These are phyloP conservation scores for Petroica traversi DNA, from an alignment of 2,113 vertebrate species.

Conservation along the genomic window DNA sequence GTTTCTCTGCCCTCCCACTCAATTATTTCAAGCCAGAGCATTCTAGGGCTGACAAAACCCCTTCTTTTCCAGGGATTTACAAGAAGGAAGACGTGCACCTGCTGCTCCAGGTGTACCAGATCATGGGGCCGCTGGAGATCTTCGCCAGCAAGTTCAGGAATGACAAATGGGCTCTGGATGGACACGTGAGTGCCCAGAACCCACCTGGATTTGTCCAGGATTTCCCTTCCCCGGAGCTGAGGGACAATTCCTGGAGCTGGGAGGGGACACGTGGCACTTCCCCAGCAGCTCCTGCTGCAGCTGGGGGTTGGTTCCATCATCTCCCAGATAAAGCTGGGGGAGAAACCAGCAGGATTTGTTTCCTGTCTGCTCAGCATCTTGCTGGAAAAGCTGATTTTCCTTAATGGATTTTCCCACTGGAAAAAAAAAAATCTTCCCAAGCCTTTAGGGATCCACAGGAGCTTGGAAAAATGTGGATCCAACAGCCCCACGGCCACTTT, in stretches of 20 bases:
- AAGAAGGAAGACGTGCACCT: constrained; percentile 93
- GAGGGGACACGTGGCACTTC: neutral
- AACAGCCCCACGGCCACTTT: neutral
- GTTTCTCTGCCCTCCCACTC: neutral
- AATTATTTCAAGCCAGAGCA: neutral
- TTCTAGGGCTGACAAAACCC: neutral
- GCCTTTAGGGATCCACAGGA: neutral
- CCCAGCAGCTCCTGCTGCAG: neutral
- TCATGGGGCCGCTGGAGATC: constrained; percentile 89
- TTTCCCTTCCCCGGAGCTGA: neutral
- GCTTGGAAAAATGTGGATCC: neutral
- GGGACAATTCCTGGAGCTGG: neutral
- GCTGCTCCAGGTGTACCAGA: constrained; percentile 92
- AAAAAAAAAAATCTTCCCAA: no score
- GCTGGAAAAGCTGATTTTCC: neutral
- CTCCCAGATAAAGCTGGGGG: neutral
- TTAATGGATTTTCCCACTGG: neutral
- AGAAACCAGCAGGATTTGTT: neutral
- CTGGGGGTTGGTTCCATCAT: neutral
- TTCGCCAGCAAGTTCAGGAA: constrained; percentile 95
- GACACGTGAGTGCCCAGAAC: constrained; percentile 83
- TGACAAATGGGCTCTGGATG: constrained; percentile 94
- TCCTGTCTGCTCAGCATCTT: neutral
- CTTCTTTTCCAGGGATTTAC: constrained; percentile 80
- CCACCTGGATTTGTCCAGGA: fast-evolving